phyloP scores from a whole-genome alignment of 2,797 vertebrate genomes.

The Sebastes goodei region DNA sequence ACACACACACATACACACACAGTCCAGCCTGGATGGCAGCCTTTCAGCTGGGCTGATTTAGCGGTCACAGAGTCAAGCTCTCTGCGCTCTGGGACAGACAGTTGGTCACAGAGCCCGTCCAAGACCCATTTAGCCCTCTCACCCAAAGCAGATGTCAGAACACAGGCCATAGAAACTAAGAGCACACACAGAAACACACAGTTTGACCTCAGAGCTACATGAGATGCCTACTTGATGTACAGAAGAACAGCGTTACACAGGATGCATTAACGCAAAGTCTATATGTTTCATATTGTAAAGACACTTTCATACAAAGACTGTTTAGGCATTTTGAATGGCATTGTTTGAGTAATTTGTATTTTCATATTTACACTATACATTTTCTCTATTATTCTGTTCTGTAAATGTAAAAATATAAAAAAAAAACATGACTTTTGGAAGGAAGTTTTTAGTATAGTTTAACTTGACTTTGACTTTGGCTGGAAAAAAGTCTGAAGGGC shows the following conservation, averaged over 20 bases:
- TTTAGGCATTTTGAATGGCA: not conserved
- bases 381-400: not conserved
- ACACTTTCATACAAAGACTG: not conserved
- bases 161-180: conserved; percentile 13
- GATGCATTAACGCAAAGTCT: not conserved
- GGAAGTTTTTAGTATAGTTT: conserved; percentile 7
- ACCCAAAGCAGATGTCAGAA: conserved; percentile 77
- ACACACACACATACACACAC: conserved; percentile 1
- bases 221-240: not conserved
- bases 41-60: conserved; percentile 66
- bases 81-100: conserved; percentile 62
- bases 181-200: not conserved
- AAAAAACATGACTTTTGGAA: not conserved
- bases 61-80: conserved; percentile 71
- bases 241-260: not conserved
- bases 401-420: not conserved
- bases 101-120: conserved; percentile 66
- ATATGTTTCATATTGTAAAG: not conserved
- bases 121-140: conserved; percentile 68
- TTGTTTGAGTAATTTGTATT: not conserved
- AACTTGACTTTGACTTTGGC: conserved; percentile 19
- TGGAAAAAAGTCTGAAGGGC: conserved; percentile 45
- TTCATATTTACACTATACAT: not conserved
- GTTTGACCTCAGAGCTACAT: not conserved
- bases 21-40: conserved; percentile 49